phyloP scores from a whole-genome alignment of 1,140 invertebrate genomes.

The Drosophila pachea region DNA sequence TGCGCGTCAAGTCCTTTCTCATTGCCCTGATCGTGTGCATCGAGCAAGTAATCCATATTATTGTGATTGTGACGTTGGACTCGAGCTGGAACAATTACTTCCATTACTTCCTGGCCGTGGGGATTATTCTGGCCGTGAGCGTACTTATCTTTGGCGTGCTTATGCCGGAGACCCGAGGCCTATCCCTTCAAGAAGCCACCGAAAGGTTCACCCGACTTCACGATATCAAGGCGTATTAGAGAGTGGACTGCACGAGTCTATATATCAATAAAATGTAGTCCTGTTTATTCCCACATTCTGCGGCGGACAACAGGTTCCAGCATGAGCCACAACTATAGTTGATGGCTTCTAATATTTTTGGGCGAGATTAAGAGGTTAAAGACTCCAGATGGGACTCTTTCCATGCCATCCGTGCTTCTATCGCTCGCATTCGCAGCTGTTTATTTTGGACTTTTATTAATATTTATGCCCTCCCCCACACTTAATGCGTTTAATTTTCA shows the following conservation, averaged over 20 bases:
- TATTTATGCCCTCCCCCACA: conserved; percentile 60
- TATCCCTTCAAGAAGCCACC: conserved; percentile 55
- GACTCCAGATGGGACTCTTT: too few species aligned
- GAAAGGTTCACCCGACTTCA: conserved; percentile 47
- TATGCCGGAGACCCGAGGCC: conserved; percentile 61
- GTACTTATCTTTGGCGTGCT: conserved; percentile 45
- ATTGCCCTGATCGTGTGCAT: conserved; percentile 57
- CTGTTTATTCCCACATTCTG: too few species aligned
- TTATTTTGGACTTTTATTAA: conserved; percentile 45
- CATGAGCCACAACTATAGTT: background rate
- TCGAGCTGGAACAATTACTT: background rate
- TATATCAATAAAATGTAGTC: too few species aligned
- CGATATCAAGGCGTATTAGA: conserved; percentile 36
- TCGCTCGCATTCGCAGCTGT: conserved; percentile 28
- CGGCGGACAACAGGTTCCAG: too few species aligned
- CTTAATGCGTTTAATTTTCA: conserved; percentile 57
- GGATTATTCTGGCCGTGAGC: conserved; percentile 53
- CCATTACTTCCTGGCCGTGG: conserved; percentile 53
- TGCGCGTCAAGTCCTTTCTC: conserved; percentile 52
- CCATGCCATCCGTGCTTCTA: too few species aligned
- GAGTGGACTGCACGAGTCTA: too few species aligned
- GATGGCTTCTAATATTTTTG: conserved; percentile 3
- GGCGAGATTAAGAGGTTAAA: too few species aligned
- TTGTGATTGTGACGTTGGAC: conserved; percentile 46
- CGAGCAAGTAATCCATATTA: conserved; percentile 64